A percentile compares a stretch with the other conserved stretches of the same genome.
phyloP scores from a whole-genome alignment of 2,113 vertebrate genomes.

The Oreochromis niloticus region DNA sequence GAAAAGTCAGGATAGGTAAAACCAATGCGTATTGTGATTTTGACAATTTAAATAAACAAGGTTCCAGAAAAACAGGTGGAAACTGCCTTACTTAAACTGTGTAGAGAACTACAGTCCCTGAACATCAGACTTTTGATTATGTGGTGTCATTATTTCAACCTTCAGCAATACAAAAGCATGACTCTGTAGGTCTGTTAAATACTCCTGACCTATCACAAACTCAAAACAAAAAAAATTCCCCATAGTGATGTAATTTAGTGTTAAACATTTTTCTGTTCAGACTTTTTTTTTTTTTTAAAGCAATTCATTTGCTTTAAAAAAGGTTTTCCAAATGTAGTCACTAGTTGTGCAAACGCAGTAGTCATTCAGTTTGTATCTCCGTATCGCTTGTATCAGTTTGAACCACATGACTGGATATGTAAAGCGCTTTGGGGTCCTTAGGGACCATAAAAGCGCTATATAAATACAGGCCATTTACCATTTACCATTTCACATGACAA shows the following conservation, averaged over 20 bases:
- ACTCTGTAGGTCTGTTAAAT: not conserved
- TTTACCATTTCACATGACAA: not conserved
- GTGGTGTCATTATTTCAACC: not conserved
- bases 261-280: not conserved
- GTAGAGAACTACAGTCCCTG: not conserved
- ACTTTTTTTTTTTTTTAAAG: not conserved
- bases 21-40: not conserved
- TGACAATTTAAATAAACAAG: not conserved
- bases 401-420: not conserved
- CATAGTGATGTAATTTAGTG: not conserved
- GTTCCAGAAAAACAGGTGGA: not conserved
- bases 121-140: not conserved
- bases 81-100: not conserved
- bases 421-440: too few species aligned
- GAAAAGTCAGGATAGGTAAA: not conserved
- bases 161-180: not conserved
- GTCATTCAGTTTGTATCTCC: not conserved
- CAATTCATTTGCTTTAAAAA: not conserved
- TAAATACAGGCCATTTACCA: too few species aligned
- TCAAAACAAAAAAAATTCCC: not conserved
- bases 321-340: not conserved
- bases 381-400: not conserved
- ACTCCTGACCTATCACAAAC: not conserved
- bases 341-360: not conserved
- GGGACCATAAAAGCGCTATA: too few species aligned